These are phyloP conservation scores for Felis chaus DNA, from an alignment of 2,113 vertebrate species.

Conservation along the genomic window DNA sequence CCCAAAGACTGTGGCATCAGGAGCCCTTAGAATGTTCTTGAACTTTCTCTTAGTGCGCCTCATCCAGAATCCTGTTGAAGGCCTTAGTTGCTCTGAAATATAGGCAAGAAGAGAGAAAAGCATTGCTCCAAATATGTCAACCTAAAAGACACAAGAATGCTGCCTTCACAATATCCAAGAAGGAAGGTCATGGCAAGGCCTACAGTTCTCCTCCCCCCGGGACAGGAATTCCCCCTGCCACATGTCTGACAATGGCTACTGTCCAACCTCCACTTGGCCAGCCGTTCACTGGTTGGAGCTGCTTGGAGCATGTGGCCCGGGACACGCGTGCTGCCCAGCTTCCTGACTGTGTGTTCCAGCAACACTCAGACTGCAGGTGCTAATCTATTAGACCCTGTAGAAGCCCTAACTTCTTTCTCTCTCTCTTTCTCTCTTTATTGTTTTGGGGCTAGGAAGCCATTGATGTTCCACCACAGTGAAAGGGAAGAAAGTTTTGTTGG, in stretches of 20 bases:
- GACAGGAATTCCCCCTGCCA: not conserved
- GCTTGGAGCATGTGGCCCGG: fast-evolving
- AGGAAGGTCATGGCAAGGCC: fast-evolving
- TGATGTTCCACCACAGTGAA: not conserved
- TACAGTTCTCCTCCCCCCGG: not conserved
- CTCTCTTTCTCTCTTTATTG: not conserved
- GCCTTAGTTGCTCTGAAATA: not conserved
- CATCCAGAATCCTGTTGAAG: not conserved
- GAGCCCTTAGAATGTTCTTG: not conserved
- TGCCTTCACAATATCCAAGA: not conserved
- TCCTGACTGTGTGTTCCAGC: not conserved
- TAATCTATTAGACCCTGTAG: not conserved
- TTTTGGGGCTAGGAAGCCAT: not conserved
- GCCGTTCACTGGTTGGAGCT: not conserved
- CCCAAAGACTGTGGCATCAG: not conserved
- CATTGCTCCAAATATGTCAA: not conserved
- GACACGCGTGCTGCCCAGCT: fast-evolving
- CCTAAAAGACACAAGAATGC: not conserved
- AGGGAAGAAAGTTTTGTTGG: not conserved
- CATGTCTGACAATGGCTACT: not conserved
- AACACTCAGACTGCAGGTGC: not conserved
- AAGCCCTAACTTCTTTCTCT: not conserved
- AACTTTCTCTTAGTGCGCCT: not conserved
- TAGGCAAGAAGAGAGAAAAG: not conserved
- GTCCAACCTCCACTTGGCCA: not conserved